Conservation (phyloP, 2,797 vertebrate species). For the Spea hammondii region DNA sequence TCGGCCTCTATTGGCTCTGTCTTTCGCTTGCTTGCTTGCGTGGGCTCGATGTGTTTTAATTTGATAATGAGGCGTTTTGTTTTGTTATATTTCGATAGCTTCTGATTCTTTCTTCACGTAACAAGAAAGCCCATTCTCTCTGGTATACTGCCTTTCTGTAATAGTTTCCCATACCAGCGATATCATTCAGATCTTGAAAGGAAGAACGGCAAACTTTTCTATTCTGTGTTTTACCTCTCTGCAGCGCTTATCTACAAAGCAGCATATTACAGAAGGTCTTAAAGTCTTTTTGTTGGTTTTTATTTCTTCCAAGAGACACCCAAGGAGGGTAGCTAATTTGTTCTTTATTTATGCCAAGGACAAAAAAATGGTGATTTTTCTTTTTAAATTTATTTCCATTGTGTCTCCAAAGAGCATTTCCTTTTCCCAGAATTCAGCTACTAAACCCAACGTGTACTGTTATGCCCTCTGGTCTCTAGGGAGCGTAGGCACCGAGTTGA, state of each 20-base stretch:
- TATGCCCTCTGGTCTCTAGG: constrained; percentile 59
- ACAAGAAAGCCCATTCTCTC: constrained; percentile 67
- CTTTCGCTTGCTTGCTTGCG: constrained; percentile 13
- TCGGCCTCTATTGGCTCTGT: constrained; percentile 11
- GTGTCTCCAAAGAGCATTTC: constrained; percentile 60
- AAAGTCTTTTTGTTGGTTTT: constrained; percentile 67
- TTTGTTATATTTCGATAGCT: constrained; percentile 63
- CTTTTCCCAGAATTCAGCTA: constrained; percentile 60
- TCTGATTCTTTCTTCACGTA: constrained; percentile 66
- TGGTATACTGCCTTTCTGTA: constrained; percentile 71
- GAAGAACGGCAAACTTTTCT: constrained; percentile 74
- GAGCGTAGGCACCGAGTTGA: constrained; percentile 55
- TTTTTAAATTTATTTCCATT: constrained; percentile 67
- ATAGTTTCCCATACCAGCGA: constrained; percentile 64
- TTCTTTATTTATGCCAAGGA: constrained; percentile 78
- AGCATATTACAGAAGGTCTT: constrained; percentile 71
- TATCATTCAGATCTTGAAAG: constrained; percentile 73
- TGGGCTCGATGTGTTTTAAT: constrained; percentile 51
- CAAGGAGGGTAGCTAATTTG: constrained; percentile 78
- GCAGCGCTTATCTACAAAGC: constrained; percentile 80
- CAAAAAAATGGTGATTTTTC: constrained; percentile 65
- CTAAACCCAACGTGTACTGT: constrained; percentile 61
- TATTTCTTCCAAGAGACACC: constrained; percentile 75
- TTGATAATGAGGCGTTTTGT: constrained; percentile 56
- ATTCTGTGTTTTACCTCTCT: constrained; percentile 72